phyloP scores from a whole-genome alignment of 2,888 invertebrate species.

The Suillia variegata region DNA sequence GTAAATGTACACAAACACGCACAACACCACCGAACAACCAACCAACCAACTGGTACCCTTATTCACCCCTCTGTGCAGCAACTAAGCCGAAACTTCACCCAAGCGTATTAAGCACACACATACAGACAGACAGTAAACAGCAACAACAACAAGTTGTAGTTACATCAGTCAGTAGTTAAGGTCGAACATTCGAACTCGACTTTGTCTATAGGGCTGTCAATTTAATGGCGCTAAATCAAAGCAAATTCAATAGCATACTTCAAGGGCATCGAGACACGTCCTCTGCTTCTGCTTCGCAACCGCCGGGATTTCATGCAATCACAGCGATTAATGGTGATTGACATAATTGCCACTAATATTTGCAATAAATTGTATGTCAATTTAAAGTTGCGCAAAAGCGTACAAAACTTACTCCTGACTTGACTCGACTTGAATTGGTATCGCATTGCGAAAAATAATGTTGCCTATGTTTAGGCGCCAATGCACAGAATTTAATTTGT shows the following conservation, averaged over 20 bases:
- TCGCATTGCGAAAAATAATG: too few relatives aligned
- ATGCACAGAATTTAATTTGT: constrained; percentile 7
- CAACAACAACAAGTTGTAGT: not conserved
- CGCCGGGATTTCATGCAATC: not conserved
- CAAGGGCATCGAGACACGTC: not conserved
- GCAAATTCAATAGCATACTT: constrained; percentile 17
- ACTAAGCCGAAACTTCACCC: not conserved
- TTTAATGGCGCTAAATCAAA: constrained; percentile 18
- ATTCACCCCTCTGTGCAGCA: not conserved
- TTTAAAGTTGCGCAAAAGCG: not conserved
- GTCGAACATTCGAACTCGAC: not conserved
- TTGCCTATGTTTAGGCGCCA: not conserved
- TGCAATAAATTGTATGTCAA: not conserved
- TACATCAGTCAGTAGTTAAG: too few relatives aligned
- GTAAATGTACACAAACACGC: constrained; percentile 13
- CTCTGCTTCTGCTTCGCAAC: too few relatives aligned
- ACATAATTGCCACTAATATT: not conserved
- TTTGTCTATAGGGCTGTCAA: constrained; percentile 11
- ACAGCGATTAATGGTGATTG: not conserved
- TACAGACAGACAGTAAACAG: not conserved
- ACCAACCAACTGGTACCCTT: too few relatives aligned
- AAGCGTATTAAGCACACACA: not conserved
- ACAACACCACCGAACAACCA: not conserved
- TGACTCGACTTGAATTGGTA: too few relatives aligned
- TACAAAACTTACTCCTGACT: too few relatives aligned